Evolutionary conservation across 2,888 invertebrate genomes (phyloP).

Genomic region (Kuschelorhynchus macadamiae): DNA sequence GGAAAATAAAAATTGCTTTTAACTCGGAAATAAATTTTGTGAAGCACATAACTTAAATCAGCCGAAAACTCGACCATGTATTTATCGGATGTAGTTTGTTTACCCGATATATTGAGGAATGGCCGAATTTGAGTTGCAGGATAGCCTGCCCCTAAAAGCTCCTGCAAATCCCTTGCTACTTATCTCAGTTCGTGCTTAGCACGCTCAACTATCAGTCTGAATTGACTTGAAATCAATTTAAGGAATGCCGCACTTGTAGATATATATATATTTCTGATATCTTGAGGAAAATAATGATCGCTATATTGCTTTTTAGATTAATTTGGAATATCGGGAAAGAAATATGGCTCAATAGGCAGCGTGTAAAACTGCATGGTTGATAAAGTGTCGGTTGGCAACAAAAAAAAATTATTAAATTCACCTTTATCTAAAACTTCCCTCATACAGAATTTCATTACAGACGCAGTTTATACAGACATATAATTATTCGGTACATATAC

Average conservation of each 20-base stretch:
- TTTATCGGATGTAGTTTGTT: slow-evolving; percentile 45
- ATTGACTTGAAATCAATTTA: slow-evolving; percentile 49
- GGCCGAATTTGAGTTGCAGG: slow-evolving; percentile 47
- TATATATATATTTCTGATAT: slow-evolving; percentile 6
- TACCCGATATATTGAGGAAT: slow-evolving; percentile 48
- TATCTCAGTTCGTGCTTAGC: slow-evolving; percentile 47
- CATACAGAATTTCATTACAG: too few relatives aligned
- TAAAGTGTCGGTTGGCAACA: too few relatives aligned
- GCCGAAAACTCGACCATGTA: slow-evolving; percentile 35
- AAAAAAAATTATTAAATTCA: too few relatives aligned
- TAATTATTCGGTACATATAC: too few relatives aligned
- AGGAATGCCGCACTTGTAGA: slow-evolving; percentile 1
- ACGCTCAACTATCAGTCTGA: slow-evolving; percentile 36
- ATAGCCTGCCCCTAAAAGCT: slow-evolving; percentile 45
- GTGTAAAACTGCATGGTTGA: too few relatives aligned
- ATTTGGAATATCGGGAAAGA: too few relatives aligned
- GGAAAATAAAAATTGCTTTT: not conserved
- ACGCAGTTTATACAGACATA: too few relatives aligned
- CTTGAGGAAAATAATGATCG: not conserved
- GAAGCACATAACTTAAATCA: slow-evolving; percentile 30
- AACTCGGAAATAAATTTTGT: slow-evolving; percentile 23
- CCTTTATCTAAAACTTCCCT: too few relatives aligned
- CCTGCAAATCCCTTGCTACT: slow-evolving; percentile 49
- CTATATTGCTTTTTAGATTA: too few relatives aligned
- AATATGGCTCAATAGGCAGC: too few relatives aligned